Evolutionary conservation across 1,140 invertebrate species (phyloP).

Genomic region (Trachymyrmex cornetzi): DNA sequence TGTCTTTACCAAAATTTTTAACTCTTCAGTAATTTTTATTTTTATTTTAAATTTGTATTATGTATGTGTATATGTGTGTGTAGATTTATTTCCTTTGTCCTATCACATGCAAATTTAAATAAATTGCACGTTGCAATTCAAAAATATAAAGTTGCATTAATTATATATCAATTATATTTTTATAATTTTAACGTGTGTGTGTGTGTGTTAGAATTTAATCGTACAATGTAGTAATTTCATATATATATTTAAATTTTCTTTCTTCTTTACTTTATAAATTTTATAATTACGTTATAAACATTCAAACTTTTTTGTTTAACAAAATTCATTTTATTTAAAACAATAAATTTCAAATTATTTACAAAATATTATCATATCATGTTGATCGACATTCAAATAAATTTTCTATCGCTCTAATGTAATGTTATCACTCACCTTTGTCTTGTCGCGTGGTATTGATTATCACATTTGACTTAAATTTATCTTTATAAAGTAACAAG

Average conservation of each 20-base stretch:
- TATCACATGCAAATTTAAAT: background rate
- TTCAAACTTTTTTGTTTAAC: background rate
- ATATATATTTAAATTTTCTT: background rate
- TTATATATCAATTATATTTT: background rate
- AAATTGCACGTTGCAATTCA: background rate
- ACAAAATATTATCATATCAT: background rate
- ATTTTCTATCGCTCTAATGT: constrained; percentile 6
- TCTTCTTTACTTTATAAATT: background rate
- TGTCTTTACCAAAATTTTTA: background rate
- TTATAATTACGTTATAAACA: background rate
- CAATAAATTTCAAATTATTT: constrained; percentile 24
- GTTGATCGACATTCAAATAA: background rate
- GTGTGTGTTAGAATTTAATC: background rate
- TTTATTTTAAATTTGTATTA: constrained; percentile 2
- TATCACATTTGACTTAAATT: constrained; percentile 30
- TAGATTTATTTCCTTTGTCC: background rate
- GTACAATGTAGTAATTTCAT: background rate
- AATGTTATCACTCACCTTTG: background rate
- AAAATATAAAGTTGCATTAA: background rate
- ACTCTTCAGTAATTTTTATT: background rate
- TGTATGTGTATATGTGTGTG: background rate
- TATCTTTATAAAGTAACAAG: background rate
- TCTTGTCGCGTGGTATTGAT: constrained; percentile 22
- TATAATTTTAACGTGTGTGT: background rate
- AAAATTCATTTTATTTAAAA: background rate